A percentile compares a stretch with the other conserved stretches of the same genome.
phyloP scores from a whole-genome alignment of 1,140 invertebrate genomes.

The Battus philenor region DNA sequence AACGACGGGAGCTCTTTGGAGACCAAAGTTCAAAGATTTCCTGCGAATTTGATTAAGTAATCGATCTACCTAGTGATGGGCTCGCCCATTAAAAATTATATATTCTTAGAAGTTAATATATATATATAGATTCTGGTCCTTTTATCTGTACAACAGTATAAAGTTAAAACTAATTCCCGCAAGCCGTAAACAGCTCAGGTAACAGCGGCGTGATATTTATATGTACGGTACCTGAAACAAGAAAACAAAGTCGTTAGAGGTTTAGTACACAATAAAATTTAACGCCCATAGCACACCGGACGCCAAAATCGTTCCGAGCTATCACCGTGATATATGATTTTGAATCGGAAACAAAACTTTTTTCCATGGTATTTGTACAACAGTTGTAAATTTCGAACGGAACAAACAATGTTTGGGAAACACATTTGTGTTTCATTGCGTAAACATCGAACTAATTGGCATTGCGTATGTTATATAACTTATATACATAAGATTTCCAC shows the following conservation, averaged over 20 bases:
- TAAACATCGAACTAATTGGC: not conserved
- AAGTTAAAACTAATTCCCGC: slow-evolving; percentile 7
- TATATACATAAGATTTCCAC: too few species aligned
- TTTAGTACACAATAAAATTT: slow-evolving; percentile 18
- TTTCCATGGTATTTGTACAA: slow-evolving; percentile 8
- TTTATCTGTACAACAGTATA: too few species aligned
- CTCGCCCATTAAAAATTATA: too few species aligned
- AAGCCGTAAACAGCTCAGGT: slow-evolving; percentile 11
- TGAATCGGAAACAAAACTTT: slow-evolving; percentile 14
- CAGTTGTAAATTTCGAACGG: slow-evolving; percentile 10
- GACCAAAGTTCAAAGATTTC: too few species aligned
- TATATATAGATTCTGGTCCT: too few species aligned
- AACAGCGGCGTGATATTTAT: slow-evolving; percentile 8
- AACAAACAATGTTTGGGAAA: slow-evolving; percentile 7
- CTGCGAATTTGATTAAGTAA: too few species aligned
- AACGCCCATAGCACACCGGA: slow-evolving; percentile 16
- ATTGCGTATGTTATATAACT: not conserved
- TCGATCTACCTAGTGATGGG: too few species aligned
- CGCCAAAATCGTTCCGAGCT: slow-evolving; percentile 16
- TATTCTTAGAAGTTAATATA: too few species aligned
- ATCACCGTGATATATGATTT: slow-evolving; percentile 15
- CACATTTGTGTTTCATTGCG: not conserved
- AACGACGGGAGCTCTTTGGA: too few species aligned
- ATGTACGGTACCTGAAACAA: slow-evolving; percentile 15
- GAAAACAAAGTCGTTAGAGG: slow-evolving; percentile 18